Conservation (phyloP, 2,888 invertebrate species). For the Zootermopsis nevadensis region DNA sequence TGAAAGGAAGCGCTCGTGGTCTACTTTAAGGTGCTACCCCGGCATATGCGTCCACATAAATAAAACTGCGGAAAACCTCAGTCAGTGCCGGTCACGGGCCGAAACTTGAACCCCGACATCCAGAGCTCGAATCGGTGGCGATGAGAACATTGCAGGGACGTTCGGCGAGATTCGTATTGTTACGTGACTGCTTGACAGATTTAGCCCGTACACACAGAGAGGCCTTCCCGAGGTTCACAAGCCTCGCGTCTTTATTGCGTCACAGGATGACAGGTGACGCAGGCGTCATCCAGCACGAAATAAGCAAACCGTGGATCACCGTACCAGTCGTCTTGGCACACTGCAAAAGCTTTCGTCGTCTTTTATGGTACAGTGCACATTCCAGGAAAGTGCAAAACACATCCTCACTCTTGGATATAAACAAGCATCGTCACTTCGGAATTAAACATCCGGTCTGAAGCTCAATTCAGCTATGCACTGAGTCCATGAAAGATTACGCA, state of each 20-base stretch:
- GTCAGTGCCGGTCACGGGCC: no score
- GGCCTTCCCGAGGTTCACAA: not conserved
- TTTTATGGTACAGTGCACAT: not conserved
- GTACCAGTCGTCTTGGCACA: not conserved
- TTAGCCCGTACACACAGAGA: not conserved
- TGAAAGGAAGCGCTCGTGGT: no score
- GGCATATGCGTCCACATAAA: no score
- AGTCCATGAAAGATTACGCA: not conserved
- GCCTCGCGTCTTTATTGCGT: not conserved
- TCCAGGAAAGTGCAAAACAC: not conserved
- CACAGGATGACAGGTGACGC: conserved; percentile 11
- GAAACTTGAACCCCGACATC: no score
- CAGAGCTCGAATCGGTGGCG: no score
- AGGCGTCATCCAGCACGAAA: not conserved
- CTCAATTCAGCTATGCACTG: not conserved
- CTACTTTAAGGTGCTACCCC: no score
- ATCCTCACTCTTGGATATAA: not conserved
- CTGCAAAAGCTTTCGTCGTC: no score
- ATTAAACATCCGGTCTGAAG: not conserved
- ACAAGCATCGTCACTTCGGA: not conserved
- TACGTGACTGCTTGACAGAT: not conserved
- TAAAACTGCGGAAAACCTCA: no score
- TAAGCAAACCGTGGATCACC: not conserved
- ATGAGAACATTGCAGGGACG: no score
- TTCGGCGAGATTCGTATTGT: no score